phyloP scores from a whole-genome alignment of 2,888 invertebrate genomes.

The Hylaea fasciaria region DNA sequence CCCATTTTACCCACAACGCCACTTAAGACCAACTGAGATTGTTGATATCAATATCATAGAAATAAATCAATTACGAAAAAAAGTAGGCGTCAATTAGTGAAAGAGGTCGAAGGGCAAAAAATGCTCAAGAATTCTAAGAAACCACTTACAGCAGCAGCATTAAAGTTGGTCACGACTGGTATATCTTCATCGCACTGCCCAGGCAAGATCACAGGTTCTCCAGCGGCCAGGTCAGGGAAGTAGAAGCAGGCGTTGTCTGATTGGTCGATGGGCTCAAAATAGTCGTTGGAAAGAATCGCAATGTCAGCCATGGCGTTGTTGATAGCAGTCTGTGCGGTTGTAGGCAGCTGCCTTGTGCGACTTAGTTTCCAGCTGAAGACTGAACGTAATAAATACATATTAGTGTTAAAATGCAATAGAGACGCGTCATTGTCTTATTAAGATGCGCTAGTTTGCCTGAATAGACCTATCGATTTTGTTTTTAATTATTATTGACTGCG shows the following conservation, averaged over 20 bases:
- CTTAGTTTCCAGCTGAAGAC: slow-evolving; percentile 79
- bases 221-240: slow-evolving; percentile 60
- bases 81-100: no score
- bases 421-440: no score
- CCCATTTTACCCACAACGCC: no score
- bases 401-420: no score
- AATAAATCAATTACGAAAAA: no score
- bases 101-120: background rate
- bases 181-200: slow-evolving; percentile 68
- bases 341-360: slow-evolving; percentile 52
- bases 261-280: slow-evolving; percentile 65
- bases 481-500: no score
- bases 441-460: no score
- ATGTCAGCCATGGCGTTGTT: slow-evolving; percentile 50
- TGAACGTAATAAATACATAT: slow-evolving; percentile 41
- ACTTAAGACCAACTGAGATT: no score
- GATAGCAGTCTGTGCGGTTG: slow-evolving; percentile 50
- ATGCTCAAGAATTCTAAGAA: background rate
- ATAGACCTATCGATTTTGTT: no score
- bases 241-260: slow-evolving; percentile 66
- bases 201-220: slow-evolving; percentile 60
- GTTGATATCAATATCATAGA: no score
- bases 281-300: slow-evolving; percentile 58
- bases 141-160: slow-evolving; percentile 56
- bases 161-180: slow-evolving; percentile 59